These are phyloP conservation scores for Drosophila austrosaltans DNA, from an alignment of 2,888 invertebrate species.

Conservation along the genomic window DNA sequence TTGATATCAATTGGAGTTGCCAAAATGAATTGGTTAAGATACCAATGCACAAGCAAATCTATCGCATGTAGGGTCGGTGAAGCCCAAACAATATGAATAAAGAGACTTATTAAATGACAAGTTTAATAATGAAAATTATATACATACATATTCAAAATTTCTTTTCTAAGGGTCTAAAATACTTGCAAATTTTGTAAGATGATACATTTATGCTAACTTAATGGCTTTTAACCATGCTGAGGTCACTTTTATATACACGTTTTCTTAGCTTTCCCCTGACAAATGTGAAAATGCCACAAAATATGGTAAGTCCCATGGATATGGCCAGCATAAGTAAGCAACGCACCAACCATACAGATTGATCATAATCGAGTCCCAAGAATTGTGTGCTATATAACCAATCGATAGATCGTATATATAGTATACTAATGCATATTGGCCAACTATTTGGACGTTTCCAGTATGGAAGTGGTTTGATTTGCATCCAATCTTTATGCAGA, in stretches of 20 bases:
- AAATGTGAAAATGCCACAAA: background rate
- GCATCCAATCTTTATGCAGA: background rate
- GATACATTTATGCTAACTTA: too few species aligned
- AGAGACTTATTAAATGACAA: too few species aligned
- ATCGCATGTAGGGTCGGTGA: constrained; percentile 44
- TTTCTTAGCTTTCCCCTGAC: background rate
- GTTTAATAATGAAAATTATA: too few species aligned
- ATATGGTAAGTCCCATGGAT: background rate
- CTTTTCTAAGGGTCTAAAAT: too few species aligned
- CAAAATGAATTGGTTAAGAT: constrained; percentile 35
- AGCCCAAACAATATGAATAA: background rate
- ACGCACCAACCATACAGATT: constrained; percentile 25
- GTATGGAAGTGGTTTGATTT: constrained; percentile 22
- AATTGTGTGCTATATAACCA: background rate
- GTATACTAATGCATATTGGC: background rate
- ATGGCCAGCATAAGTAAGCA: background rate
- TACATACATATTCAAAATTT: too few species aligned
- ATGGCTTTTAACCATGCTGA: too few species aligned
- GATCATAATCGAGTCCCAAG: constrained; percentile 19
- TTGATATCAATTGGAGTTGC: constrained; percentile 51
- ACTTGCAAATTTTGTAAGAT: too few species aligned
- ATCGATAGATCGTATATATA: constrained; percentile 21
- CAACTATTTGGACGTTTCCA: constrained; percentile 43
- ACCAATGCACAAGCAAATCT: constrained; percentile 44
- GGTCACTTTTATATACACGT: background rate